Conservation (phyloP, 2,888 invertebrate species). For the Psococerastis gibbosa region DNA sequence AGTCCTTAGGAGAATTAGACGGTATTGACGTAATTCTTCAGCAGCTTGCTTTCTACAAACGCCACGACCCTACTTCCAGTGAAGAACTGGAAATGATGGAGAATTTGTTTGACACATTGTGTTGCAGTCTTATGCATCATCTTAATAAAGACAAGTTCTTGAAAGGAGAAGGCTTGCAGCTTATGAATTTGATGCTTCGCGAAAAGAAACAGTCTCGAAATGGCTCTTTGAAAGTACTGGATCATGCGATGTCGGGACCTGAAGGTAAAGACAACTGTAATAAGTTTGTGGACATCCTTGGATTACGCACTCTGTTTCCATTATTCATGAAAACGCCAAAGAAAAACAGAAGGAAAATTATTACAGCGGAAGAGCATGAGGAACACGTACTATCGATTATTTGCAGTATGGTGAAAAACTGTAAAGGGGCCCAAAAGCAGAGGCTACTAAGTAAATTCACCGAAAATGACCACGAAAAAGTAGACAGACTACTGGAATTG, state of each 20-base stretch:
- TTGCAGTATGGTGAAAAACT: conserved; percentile 81
- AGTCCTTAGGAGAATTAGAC: conserved; percentile 73
- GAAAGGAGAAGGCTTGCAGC: conserved; percentile 89
- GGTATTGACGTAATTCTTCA: conserved; percentile 92
- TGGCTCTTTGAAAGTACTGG: conserved; percentile 91
- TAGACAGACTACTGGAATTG: conserved; percentile 85
- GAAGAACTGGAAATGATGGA: conserved; percentile 99
- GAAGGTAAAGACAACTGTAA: conserved; percentile 92
- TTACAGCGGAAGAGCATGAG: conserved; percentile 79
- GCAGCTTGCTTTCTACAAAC: conserved; percentile 85
- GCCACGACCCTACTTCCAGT: conserved; percentile 74
- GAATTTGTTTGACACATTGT: conserved; percentile 89
- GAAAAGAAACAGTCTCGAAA: conserved; percentile 94
- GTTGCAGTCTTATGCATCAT: conserved; percentile 77
- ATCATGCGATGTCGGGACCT: conserved; percentile 86
- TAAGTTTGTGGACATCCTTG: conserved; percentile 94
- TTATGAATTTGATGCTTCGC: conserved; percentile 93
- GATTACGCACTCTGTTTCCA: conserved; percentile 90
- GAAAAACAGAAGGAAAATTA: conserved; percentile 52
- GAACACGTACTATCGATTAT: conserved; percentile 90
- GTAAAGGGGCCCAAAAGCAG: conserved; percentile 76
- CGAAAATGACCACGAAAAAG: conserved; percentile 96
- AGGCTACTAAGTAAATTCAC: conserved; percentile 86
- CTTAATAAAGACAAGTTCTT: conserved; percentile 83
- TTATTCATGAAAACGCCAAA: conserved; percentile 98